phyloP scores from a whole-genome alignment of 1,140 invertebrate genomes.

The Leptinotarsa texana region DNA sequence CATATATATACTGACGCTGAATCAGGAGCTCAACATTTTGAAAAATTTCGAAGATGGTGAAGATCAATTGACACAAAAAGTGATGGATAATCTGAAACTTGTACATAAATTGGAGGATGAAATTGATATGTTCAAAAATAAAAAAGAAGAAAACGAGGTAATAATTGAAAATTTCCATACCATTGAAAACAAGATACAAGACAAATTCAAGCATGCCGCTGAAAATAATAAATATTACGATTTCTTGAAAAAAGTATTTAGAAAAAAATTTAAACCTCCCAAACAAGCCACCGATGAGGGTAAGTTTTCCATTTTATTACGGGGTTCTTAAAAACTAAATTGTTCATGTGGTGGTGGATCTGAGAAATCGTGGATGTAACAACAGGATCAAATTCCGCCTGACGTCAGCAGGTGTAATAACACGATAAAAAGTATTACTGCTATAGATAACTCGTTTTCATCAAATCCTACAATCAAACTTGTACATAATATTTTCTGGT shows the following conservation, averaged over 20 bases:
- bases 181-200: conserved; percentile 46
- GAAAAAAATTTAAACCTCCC: conserved; percentile 71
- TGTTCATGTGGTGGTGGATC: no score
- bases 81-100: conserved; percentile 61
- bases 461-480: no score
- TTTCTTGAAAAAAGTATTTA: conserved; percentile 76
- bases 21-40: conserved; percentile 78
- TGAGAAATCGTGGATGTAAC: no score
- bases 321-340: no score
- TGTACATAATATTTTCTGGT: no score
- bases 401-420: no score
- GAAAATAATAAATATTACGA: conserved; percentile 74
- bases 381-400: no score
- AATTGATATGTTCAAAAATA: conserved; percentile 29
- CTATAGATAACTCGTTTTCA: neutral
- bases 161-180: conserved; percentile 37
- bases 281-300: conserved; percentile 55
- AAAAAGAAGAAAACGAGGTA: conserved; percentile 30
- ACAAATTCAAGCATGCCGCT: conserved; percentile 60
- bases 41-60: conserved; percentile 76
- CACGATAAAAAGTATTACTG: neutral
- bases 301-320: conserved; percentile 31
- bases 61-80: conserved; percentile 64
- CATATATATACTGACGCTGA: conserved; percentile 71
- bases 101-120: conserved; percentile 58